Percentiles rank a stretch among this genome's conserved stretches.
phyloP scores from a whole-genome alignment of 2,888 invertebrate genomes.

The Epiblema foenella region DNA sequence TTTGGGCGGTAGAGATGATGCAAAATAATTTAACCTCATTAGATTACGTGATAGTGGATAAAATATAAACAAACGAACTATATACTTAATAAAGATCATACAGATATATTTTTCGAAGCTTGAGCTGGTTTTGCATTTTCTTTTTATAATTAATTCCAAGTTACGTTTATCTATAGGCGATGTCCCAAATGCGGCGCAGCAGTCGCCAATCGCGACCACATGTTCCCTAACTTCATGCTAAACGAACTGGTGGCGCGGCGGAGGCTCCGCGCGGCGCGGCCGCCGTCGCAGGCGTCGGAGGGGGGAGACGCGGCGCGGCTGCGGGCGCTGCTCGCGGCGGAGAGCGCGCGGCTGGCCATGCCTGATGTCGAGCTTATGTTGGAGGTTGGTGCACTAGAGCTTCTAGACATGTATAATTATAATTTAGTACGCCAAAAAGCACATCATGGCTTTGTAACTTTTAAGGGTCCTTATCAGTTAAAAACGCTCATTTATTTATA shows the following conservation, averaged over 20 bases:
- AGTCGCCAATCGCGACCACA: slow-evolving; percentile 88
- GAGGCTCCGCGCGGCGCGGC: slow-evolving; percentile 72
- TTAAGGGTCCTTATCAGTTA: too few relatives aligned
- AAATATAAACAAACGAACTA: too few relatives aligned
- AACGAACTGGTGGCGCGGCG: slow-evolving; percentile 92
- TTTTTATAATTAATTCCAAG: not conserved
- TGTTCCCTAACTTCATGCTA: slow-evolving; percentile 94
- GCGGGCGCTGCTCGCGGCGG: slow-evolving; percentile 87
- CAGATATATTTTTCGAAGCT: too few relatives aligned
- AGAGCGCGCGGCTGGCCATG: slow-evolving; percentile 69
- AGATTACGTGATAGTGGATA: too few relatives aligned
- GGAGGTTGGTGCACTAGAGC: not conserved
- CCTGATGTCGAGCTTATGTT: slow-evolving; percentile 27
- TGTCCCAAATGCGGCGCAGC: slow-evolving; percentile 94
- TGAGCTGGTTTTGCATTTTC: too few relatives aligned
- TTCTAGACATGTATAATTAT: too few relatives aligned
- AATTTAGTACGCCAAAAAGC: too few relatives aligned
- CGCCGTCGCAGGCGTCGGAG: slow-evolving; percentile 34
- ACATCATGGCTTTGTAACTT: too few relatives aligned
- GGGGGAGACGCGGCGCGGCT: slow-evolving; percentile 67
- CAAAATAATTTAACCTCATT: too few relatives aligned
- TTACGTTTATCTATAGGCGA: slow-evolving; percentile 63
- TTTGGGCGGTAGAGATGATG: too few relatives aligned
- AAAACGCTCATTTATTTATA: too few relatives aligned
- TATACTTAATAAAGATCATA: too few relatives aligned